Percentiles rank a stretch among this genome's conserved stretches.
Evolutionary conservation across 2,888 invertebrate genomes (phyloP).

Genomic region (Drepanosiphum platanoidis): DNA sequence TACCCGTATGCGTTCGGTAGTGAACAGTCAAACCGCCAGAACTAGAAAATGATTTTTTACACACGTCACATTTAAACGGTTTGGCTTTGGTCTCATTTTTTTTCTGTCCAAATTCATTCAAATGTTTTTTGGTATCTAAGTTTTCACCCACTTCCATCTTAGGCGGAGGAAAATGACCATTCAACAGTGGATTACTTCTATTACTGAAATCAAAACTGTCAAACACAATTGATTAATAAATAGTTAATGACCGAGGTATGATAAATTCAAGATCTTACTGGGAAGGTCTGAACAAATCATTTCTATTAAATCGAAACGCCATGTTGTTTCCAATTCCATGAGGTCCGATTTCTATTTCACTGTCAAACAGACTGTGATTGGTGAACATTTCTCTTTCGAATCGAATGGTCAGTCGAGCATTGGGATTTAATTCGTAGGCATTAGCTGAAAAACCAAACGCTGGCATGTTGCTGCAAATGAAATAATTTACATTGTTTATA

Average conservation of each 20-base stretch:
- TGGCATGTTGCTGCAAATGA: constrained; percentile 40
- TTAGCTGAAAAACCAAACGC: constrained; percentile 39
- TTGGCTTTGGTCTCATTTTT: constrained; percentile 45
- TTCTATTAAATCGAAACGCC: constrained; percentile 55
- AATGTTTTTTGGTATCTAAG: constrained; percentile 32
- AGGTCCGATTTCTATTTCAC: constrained; percentile 55
- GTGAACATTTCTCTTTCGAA: constrained; percentile 58
- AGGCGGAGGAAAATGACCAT: constrained; percentile 38
- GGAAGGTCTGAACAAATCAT: constrained; percentile 51
- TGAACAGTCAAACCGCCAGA: constrained; percentile 58
- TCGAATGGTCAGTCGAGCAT: constrained; percentile 33
- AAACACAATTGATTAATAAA: background rate
- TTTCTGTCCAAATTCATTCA: constrained; percentile 27
- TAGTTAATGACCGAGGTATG: background rate
- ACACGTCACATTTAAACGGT: constrained; percentile 53
- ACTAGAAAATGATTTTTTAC: constrained; percentile 56
- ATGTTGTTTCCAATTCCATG: constrained; percentile 19
- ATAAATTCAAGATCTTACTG: constrained; percentile 34
- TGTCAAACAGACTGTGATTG: constrained; percentile 48
- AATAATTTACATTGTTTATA: too few relatives aligned
- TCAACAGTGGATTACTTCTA: constrained; percentile 19
- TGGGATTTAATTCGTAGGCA: constrained; percentile 51
- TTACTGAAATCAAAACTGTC: constrained; percentile 58
- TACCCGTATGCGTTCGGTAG: constrained; percentile 56
- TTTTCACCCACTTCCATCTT: constrained; percentile 25